Base-by-base conservation (phyloP, 2,888 invertebrate genomes). In the Timandra comae region DNA sequence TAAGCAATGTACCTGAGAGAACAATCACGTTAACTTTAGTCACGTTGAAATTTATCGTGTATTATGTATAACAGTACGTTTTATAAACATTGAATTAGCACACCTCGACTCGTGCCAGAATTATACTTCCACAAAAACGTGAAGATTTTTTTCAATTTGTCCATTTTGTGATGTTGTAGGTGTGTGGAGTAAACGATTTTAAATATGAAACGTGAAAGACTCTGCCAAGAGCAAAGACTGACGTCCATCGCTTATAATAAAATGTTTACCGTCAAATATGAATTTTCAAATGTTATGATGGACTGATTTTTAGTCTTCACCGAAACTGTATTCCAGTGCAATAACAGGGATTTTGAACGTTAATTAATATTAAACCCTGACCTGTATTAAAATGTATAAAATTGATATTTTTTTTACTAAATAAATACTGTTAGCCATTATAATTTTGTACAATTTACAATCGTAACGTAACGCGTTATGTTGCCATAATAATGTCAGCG, bases 401-500 rank as follows among this genome's bases (percentile, higher is more conserved):
- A 16, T 16, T 6, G 29, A 40, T 33, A 43, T 27, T 6, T 5
- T 16, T 38, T 37, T 28, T 34, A 34, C 28, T 39, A 35, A 33
- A 32, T 31, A 37, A 3, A 16, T 16, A 16, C 6, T 41, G 43
- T 36, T 57, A 64, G 67, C 72, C 75, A 71, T 72, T 57, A 49
- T 3, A 16, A 52, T 58, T 50, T 43, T 65, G 73, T 75, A 72
- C 69, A 75, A 76, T 66, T 57, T 57, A 62, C 35, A 27, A 43
- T 35, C 12, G 22, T 35, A 41, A 45, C 53, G 44, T 48, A 52
- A 58, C 52, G 64, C 64, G 16, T 16, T 5, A 52, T 56, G 62
- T 69, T 76, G 78, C 77, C 78, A 78, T 78, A 75, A 67, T 77
- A 72, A 63, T 57, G 44, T 68, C 59, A 48, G 52, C 48, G 46